Evolutionary conservation across 2,797 vertebrate species (phyloP).

Genomic region (Dipus sagitta): DNA sequence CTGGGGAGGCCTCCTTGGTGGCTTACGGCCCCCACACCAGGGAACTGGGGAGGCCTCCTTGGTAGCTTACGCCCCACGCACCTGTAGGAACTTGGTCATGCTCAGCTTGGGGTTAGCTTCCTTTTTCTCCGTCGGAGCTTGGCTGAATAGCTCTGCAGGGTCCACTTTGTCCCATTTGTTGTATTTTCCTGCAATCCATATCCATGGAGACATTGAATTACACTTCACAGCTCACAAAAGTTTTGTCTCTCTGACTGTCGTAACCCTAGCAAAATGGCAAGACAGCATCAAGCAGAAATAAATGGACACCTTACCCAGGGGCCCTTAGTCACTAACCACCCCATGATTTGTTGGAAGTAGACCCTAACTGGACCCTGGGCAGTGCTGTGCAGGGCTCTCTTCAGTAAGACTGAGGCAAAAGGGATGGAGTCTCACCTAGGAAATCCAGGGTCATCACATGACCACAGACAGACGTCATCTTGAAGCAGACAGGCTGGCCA

Average conservation of each 20-base stretch:
- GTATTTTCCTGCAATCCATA: slow-evolving; percentile 92
- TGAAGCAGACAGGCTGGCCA: slow-evolving; percentile 93
- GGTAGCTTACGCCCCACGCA: slow-evolving; percentile 57
- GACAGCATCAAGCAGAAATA: background rate
- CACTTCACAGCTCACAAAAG: background rate
- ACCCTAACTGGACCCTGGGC: background rate
- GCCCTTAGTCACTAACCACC: background rate
- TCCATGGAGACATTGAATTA: background rate
- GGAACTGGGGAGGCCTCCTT: background rate
- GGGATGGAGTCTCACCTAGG: slow-evolving; percentile 89
- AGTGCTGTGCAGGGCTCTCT: background rate
- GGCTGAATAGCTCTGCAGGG: slow-evolving; percentile 97
- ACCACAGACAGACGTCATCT: slow-evolving; percentile 98
- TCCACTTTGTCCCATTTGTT: slow-evolving; percentile 99
- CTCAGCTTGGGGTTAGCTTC: slow-evolving; percentile 98
- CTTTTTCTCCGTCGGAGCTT: slow-evolving; percentile 98
- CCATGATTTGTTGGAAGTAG: background rate
- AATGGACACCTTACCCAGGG: background rate
- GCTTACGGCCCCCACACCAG: no score
- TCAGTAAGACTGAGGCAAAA: background rate
- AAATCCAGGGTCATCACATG: slow-evolving; percentile 99
- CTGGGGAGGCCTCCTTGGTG: no score
- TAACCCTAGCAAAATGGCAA: background rate
- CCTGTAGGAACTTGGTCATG: slow-evolving; percentile 99
- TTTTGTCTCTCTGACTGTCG: background rate